phyloP scores from a whole-genome alignment of 2,888 invertebrate genomes.

The Axea sp. region DNA sequence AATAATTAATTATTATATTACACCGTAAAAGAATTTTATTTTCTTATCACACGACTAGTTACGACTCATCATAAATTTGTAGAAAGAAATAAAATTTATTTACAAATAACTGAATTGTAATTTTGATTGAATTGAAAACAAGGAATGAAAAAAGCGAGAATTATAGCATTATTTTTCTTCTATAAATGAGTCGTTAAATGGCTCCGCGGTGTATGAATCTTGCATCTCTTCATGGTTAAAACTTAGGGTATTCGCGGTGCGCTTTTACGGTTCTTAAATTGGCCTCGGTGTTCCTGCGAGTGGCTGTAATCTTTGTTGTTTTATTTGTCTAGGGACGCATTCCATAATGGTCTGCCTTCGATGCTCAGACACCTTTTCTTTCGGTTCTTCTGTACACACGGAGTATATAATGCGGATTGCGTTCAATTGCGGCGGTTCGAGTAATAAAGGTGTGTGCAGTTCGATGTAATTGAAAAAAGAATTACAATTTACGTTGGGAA shows the following conservation, averaged over 20 bases:
- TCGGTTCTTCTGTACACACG: slow-evolving; percentile 41
- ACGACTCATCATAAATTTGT: no score
- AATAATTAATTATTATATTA: no score
- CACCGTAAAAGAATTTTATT: no score
- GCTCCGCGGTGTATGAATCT: slow-evolving; percentile 45
- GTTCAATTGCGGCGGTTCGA: slow-evolving; percentile 52
- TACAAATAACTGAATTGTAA: no score
- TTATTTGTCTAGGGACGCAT: slow-evolving; percentile 67
- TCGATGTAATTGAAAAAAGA: slow-evolving; percentile 58
- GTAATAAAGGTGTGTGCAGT: slow-evolving; percentile 54
- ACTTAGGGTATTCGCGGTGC: slow-evolving; percentile 57
- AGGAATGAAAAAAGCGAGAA: slow-evolving; percentile 30
- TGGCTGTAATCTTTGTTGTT: slow-evolving; percentile 65
- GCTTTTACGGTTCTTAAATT: slow-evolving; percentile 71
- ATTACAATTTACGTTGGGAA: slow-evolving; percentile 52
- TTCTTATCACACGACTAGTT: no score
- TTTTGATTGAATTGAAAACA: slow-evolving; percentile 35
- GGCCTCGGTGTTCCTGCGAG: slow-evolving; percentile 65
- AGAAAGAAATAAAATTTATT: no score
- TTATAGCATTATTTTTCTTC: slow-evolving; percentile 48
- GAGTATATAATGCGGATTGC: slow-evolving; percentile 37
- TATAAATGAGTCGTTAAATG: slow-evolving; percentile 56
- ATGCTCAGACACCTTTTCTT: slow-evolving; percentile 60
- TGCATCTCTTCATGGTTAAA: slow-evolving; percentile 53
- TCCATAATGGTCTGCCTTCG: slow-evolving; percentile 62